A percentile compares a stretch with the other conserved stretches of the same genome.
Conservation (phyloP, 2,113 vertebrate genomes). For the Tretioscincus oriximinensis region DNA sequence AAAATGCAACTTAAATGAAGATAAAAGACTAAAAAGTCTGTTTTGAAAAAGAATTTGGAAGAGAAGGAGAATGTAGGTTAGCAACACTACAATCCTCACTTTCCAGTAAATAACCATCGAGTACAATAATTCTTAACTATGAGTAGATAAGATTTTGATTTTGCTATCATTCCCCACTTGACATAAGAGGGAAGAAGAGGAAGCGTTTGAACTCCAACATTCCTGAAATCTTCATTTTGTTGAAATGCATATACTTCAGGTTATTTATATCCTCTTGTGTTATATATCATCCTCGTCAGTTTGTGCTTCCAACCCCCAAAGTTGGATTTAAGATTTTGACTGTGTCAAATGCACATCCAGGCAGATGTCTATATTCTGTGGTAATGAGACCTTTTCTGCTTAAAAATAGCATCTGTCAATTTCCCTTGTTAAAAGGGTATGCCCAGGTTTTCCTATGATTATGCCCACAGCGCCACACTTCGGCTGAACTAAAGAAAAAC, state of each 20-base stretch:
- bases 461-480: constrained; percentile 72
- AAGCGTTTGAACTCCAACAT: neutral
- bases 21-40: neutral
- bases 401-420: constrained; percentile 37
- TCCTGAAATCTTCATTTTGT: neutral
- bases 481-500: constrained; percentile 62
- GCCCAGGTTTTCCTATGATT: constrained; percentile 17
- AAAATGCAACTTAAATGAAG: neutral
- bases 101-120: no score
- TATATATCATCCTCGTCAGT: neutral
- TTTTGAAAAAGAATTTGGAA: neutral
- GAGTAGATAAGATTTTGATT: no score
- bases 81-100: no score
- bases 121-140: no score
- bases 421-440: neutral
- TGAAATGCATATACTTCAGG: neutral
- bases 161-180: no score
- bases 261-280: neutral
- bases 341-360: neutral
- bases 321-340: neutral
- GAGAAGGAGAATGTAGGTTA: neutral
- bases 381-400: constrained; percentile 19
- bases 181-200: neutral
- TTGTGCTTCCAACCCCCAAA: neutral
- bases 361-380: neutral